A percentile compares a stretch with the other conserved stretches of the same genome.
Evolutionary conservation across 1,140 invertebrate species (phyloP).

Genomic region (Bombus impatiens): DNA sequence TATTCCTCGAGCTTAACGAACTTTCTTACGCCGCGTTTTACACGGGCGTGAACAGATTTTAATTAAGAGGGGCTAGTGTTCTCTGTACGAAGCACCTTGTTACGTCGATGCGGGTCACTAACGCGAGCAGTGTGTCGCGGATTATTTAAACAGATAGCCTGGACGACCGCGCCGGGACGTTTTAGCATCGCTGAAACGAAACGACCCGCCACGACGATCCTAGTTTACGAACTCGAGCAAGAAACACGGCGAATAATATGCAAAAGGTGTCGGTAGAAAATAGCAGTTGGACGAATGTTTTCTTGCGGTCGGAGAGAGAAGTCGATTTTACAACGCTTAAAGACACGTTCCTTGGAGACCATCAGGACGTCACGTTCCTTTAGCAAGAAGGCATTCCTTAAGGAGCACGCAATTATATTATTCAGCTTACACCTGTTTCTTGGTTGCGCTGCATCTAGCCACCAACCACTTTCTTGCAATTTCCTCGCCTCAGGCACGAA

Average conservation of each 20-base stretch:
- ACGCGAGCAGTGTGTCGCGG: slow-evolving; percentile 28
- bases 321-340: slow-evolving; percentile 44
- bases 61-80: slow-evolving; percentile 35
- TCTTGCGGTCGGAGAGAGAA: neutral
- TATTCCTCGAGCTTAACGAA: slow-evolving; percentile 34
- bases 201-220: neutral
- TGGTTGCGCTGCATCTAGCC: slow-evolving; percentile 15
- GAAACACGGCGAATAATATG: neutral
- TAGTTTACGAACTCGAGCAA: neutral
- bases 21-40: slow-evolving; percentile 43
- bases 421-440: slow-evolving; percentile 41
- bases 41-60: slow-evolving; percentile 42
- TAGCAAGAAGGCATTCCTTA: slow-evolving; percentile 52
- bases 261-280: neutral
- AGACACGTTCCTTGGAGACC: slow-evolving; percentile 22
- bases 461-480: slow-evolving; percentile 41
- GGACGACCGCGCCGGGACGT: too few species aligned
- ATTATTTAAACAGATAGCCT: slow-evolving; percentile 21
- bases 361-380: neutral
- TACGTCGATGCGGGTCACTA: slow-evolving; percentile 47
- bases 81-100: slow-evolving; percentile 14
- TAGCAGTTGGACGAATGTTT: slow-evolving; percentile 14
- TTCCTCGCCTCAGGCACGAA: slow-evolving; percentile 19
- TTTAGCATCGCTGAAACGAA: neutral
- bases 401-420: slow-evolving; percentile 61